These are phyloP conservation scores for Drosophila obscura DNA, from an alignment of 1,140 invertebrate species.

Conservation along the genomic window DNA sequence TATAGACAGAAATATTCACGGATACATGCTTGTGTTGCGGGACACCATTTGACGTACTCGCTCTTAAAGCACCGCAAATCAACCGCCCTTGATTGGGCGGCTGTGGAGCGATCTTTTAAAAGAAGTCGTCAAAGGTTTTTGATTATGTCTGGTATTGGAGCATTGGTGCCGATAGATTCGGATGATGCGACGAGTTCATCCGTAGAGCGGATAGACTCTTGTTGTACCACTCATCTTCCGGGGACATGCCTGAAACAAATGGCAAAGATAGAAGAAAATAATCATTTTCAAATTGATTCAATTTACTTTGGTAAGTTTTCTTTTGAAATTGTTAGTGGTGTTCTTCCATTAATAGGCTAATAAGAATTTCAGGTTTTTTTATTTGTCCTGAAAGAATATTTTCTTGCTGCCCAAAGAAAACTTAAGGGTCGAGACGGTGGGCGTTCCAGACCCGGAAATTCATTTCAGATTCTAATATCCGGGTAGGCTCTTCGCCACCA, in stretches of 20 bases:
- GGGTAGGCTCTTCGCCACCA: background rate
- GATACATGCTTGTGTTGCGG: conserved; percentile 37
- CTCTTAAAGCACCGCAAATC: conserved; percentile 56
- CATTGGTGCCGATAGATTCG: conserved; percentile 96
- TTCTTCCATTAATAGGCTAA: conserved; percentile 21
- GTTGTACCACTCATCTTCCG: conserved; percentile 99
- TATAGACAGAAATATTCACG: conserved; percentile 59
- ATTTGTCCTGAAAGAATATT: conserved; percentile 5
- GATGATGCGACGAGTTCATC: conserved; percentile 98
- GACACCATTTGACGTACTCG: conserved; percentile 67
- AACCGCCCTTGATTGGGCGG: background rate
- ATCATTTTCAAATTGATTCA: conserved; percentile 9
- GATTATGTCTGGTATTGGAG: conserved; percentile 99
- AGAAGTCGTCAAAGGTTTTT: conserved; percentile 84
- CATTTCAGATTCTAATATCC: conserved; percentile 24
- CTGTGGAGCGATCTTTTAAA: conserved; percentile 72
- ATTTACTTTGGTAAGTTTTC: conserved; percentile 3
- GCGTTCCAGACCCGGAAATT: conserved; percentile 11
- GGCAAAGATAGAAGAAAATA: background rate
- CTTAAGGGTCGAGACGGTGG: too few species aligned
- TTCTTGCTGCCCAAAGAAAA: conserved; percentile 5
- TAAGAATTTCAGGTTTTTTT: too few species aligned
- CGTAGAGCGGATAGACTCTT: conserved; percentile 97
- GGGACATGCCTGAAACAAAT: conserved; percentile 90
- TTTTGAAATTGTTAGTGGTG: conserved; percentile 1